These are phyloP conservation scores for Prunella himalayana DNA, from an alignment of 2,113 vertebrate species.

Conservation along the genomic window DNA sequence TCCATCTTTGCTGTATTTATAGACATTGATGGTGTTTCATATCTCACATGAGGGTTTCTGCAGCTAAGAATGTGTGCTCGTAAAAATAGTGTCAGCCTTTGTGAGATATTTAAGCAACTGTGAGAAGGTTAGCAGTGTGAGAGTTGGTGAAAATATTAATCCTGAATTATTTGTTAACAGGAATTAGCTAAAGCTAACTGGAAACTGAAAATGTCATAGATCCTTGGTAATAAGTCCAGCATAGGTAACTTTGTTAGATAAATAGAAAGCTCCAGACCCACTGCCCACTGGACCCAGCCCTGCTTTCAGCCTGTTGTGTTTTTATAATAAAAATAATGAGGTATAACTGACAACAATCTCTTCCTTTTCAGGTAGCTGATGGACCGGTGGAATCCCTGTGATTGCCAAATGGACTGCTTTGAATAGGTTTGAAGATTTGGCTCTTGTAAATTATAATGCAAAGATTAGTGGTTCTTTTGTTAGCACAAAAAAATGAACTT, in stretches of 20 bases:
- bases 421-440: conserved; percentile 75
- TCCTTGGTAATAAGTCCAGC: background rate
- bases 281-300: background rate
- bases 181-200: background rate
- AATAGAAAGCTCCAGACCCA: background rate
- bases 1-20: background rate
- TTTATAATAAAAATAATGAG: background rate
- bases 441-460: conserved; percentile 61
- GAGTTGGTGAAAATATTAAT: background rate
- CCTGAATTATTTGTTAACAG: background rate
- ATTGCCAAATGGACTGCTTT: conserved; percentile 40
- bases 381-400: background rate
- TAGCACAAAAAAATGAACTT: conserved; percentile 44
- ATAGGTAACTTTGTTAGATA: background rate
- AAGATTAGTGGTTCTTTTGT: conserved; percentile 59
- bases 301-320: background rate
- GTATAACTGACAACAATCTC: background rate
- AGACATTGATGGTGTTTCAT: background rate
- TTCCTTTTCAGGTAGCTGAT: conserved; percentile 66
- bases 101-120: background rate
- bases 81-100: background rate
- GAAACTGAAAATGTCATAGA: background rate
- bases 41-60: background rate
- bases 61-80: background rate
- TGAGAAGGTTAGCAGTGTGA: background rate